phyloP scores from a whole-genome alignment of 2,888 invertebrate species.

The Diaprepes abbreviatus region DNA sequence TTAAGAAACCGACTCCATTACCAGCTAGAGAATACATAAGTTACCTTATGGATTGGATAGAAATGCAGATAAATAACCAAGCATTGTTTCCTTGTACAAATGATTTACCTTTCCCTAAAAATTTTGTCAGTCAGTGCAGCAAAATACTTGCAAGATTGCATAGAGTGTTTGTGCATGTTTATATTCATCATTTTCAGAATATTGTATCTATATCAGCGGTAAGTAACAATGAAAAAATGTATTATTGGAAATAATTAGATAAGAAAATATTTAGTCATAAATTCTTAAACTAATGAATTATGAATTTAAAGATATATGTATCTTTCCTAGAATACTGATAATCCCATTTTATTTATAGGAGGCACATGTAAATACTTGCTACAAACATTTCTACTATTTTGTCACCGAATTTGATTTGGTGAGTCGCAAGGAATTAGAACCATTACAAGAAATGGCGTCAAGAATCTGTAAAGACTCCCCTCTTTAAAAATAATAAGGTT shows the following conservation, averaged over 20 bases:
- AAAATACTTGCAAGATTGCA: conserved; percentile 91
- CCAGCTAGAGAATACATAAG: conserved; percentile 88
- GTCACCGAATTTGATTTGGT: conserved; percentile 89
- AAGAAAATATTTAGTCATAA: too few relatives aligned
- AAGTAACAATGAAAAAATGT: conserved; percentile 65
- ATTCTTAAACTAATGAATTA: too few relatives aligned
- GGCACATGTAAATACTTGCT: conserved; percentile 94
- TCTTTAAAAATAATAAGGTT: conserved; percentile 4
- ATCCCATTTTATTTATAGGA: conserved; percentile 76
- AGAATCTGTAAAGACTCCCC: conserved; percentile 76
- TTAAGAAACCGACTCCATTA: conserved; percentile 83
- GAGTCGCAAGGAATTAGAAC: conserved; percentile 87
- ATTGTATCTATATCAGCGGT: conserved; percentile 89
- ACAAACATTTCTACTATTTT: conserved; percentile 95
- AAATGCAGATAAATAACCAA: conserved; percentile 91
- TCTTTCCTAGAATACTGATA: too few relatives aligned
- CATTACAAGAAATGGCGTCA: conserved; percentile 82
- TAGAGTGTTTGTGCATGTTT: conserved; percentile 93
- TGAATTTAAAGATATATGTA: too few relatives aligned
- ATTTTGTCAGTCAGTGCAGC: conserved; percentile 82
- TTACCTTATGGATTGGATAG: conserved; percentile 92
- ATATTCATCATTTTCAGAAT: conserved; percentile 94
- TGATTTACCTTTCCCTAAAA: conserved; percentile 90
- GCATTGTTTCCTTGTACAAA: conserved; percentile 86
- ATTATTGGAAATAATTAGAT: background rate